Percentiles rank a stretch among this genome's conserved stretches.
Evolutionary conservation across 2,888 invertebrate species (phyloP).

Genomic region (Andrena minutula): DNA sequence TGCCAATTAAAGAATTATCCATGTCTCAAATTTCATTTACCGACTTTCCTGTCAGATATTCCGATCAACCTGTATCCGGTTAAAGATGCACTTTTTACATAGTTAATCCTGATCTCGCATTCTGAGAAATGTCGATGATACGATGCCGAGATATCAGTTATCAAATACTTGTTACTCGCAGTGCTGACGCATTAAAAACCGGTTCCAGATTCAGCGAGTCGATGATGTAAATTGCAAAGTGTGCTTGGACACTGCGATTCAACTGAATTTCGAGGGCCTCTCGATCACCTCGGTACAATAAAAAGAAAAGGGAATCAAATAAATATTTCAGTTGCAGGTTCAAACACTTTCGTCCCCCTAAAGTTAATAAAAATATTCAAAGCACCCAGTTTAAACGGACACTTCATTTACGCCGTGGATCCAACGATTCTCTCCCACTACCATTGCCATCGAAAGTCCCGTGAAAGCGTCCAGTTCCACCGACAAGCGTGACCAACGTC

Average conservation of each 20-base stretch:
- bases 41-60: conserved; percentile 25
- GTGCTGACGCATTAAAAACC: background rate
- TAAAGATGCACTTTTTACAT: background rate
- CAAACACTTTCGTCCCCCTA: too few species aligned
- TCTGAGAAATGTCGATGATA: background rate
- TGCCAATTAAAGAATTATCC: conserved; percentile 54
- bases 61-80: conserved; percentile 26
- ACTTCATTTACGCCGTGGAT: background rate
- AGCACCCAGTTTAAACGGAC: background rate
- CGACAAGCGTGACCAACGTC: conserved; percentile 8
- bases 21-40: conserved; percentile 15
- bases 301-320: too few species aligned
- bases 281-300: too few species aligned
- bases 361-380: background rate
- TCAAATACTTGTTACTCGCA: background rate
- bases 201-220: conserved; percentile 1
- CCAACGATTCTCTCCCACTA: background rate
- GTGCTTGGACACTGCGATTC: too few species aligned
- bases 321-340: too few species aligned
- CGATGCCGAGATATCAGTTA: conserved; percentile 1
- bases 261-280: too few species aligned
- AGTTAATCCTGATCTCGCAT: conserved; percentile 9
- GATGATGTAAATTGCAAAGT: background rate
- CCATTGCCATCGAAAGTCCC: background rate
- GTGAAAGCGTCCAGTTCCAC: background rate